Evolutionary conservation across 2,888 invertebrate genomes (phyloP).

Genomic region (Agrochola circellaris): DNA sequence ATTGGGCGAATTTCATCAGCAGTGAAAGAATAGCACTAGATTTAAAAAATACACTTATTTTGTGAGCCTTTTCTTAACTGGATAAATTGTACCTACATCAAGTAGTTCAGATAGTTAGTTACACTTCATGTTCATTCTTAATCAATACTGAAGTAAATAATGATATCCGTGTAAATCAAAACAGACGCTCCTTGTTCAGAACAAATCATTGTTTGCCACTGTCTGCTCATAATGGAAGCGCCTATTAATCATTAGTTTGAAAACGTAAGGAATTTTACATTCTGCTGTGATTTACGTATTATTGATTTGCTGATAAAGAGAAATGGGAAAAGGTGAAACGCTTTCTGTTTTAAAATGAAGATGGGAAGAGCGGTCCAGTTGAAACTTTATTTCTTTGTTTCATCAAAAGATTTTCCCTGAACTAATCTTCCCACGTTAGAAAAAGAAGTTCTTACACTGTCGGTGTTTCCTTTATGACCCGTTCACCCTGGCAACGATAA

Average conservation of each 20-base stretch:
- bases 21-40: no score
- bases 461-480: not conserved
- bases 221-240: slow-evolving; percentile 43
- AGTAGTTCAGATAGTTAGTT: not conserved
- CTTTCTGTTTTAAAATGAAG: not conserved
- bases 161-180: slow-evolving; percentile 27
- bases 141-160: slow-evolving; percentile 26
- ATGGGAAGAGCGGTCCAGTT: not conserved
- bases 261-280: slow-evolving; percentile 41
- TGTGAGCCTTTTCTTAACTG: not conserved
- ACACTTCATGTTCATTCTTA: slow-evolving; percentile 7
- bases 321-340: not conserved
- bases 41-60: not conserved
- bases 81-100: not conserved
- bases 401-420: not conserved
- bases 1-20: not conserved
- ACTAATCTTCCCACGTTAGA: not conserved
- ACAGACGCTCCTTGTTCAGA: slow-evolving; percentile 13
- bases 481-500: slow-evolving; percentile 27
- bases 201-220: slow-evolving; percentile 38
- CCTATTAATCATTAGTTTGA: slow-evolving; percentile 58
- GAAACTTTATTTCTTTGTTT: not conserved
- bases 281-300: slow-evolving; percentile 36
- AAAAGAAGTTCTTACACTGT: not conserved
- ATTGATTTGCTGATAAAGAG: slow-evolving; percentile 5